phyloP scores from a whole-genome alignment of 2,888 invertebrate genomes.

The Thumatha senex region DNA sequence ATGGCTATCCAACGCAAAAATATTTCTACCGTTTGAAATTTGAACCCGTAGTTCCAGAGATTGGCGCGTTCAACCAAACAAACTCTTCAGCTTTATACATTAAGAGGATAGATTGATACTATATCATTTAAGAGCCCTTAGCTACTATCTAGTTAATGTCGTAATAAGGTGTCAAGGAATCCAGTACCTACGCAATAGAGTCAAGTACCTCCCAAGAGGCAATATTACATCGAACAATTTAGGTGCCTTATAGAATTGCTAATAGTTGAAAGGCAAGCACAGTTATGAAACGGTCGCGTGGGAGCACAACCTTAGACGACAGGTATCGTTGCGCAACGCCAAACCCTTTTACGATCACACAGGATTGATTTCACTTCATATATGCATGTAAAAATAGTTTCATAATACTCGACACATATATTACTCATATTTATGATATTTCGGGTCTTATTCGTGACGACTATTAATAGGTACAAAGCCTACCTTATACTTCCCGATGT shows the following conservation, averaged over 20 bases:
- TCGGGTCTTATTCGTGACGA: too few species aligned
- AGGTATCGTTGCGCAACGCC: slow-evolving; percentile 39
- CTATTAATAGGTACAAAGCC: too few species aligned
- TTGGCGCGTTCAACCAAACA: too few species aligned
- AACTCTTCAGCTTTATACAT: too few species aligned
- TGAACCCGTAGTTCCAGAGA: too few species aligned
- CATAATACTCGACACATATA: not conserved
- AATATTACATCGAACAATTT: slow-evolving; percentile 27
- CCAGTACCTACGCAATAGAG: slow-evolving; percentile 3
- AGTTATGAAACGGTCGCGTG: slow-evolving; percentile 54
- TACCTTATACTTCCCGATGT: too few species aligned
- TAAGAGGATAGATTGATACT: too few species aligned
- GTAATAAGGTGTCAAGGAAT: slow-evolving; percentile 22
- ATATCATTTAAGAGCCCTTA: too few species aligned
- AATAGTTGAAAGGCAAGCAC: slow-evolving; percentile 53
- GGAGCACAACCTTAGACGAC: slow-evolving; percentile 33
- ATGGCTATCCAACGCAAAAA: too few species aligned
- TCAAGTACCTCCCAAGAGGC: slow-evolving; percentile 9
- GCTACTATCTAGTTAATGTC: slow-evolving; percentile 12
- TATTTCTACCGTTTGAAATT: too few species aligned
- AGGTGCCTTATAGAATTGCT: slow-evolving; percentile 54
- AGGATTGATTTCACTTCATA: slow-evolving; percentile 16
- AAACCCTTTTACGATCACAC: slow-evolving; percentile 33
- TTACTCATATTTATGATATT: too few species aligned
- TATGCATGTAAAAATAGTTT: not conserved